These are phyloP conservation scores for Taxidea taxus DNA, from an alignment of 2,113 vertebrate species.

Conservation along the genomic window DNA sequence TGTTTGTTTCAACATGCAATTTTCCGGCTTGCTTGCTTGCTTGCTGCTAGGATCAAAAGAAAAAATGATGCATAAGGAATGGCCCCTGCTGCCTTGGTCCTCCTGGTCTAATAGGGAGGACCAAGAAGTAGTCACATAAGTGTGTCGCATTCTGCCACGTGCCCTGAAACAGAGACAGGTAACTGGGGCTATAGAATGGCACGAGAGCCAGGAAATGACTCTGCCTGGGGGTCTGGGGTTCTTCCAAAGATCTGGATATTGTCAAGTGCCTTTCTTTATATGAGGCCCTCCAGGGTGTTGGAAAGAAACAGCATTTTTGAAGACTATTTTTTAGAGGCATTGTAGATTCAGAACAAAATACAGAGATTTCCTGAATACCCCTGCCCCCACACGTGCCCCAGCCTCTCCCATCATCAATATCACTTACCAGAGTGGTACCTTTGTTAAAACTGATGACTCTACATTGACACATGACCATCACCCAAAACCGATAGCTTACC, in stretches of 20 bases:
- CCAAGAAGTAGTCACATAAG: neutral
- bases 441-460: neutral
- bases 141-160: neutral
- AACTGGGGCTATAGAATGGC: neutral
- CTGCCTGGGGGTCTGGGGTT: rapidly evolving
- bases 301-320: neutral
- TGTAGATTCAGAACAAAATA: neutral
- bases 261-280: neutral
- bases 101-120: neutral
- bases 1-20: neutral
- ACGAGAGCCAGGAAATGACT: neutral
- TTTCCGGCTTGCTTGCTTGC: neutral
- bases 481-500: neutral
- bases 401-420: neutral
- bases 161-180: neutral
- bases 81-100: neutral
- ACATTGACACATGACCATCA: neutral
- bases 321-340: neutral
- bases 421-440: neutral
- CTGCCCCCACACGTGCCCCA: neutral
- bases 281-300: neutral
- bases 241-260: neutral
- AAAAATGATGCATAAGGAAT: neutral
- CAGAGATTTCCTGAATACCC: neutral
- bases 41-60: neutral